phyloP scores from a whole-genome alignment of 2,888 invertebrate genomes.

The Crocallis elinguaria region DNA sequence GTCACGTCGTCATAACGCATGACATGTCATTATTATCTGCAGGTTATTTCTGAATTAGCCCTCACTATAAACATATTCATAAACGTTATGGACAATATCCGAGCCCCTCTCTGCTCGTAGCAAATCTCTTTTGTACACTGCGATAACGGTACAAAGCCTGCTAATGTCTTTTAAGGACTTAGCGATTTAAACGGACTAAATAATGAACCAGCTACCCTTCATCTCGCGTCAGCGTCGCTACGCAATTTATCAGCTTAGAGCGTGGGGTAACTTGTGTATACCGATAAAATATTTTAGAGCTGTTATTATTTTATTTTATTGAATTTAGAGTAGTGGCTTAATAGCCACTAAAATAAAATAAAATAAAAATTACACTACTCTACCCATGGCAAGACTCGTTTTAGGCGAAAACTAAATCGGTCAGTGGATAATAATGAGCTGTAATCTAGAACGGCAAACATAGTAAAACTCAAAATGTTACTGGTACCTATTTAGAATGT shows the following conservation, averaged over 20 bases:
- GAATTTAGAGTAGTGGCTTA: not conserved
- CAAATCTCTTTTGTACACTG: conserved; percentile 82
- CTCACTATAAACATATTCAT: conserved; percentile 41
- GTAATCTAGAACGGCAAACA: too few relatives aligned
- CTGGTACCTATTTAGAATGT: too few relatives aligned
- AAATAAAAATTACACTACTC: too few relatives aligned
- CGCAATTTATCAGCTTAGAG: conserved; percentile 74
- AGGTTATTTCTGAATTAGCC: conserved; percentile 14
- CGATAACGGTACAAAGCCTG: conserved; percentile 82
- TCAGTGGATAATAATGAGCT: too few relatives aligned
- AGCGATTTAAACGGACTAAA: conserved; percentile 85
- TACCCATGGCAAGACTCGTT: too few relatives aligned
- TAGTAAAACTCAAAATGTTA: too few relatives aligned
- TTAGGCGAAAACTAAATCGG: too few relatives aligned
- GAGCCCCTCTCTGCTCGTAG: conserved; percentile 60
- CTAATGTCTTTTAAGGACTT: conserved; percentile 85
- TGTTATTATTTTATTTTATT: conserved; percentile 5
- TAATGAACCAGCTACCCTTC: conserved; percentile 82
- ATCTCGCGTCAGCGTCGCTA: conserved; percentile 47
- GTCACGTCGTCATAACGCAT: too few relatives aligned
- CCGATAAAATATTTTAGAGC: conserved; percentile 25
- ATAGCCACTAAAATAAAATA: too few relatives aligned
- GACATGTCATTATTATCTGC: not conserved
- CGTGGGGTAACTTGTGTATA: conserved; percentile 45
- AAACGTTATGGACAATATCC: conserved; percentile 65